phyloP scores from a whole-genome alignment of 2,113 vertebrate genomes.

The Cnemophilus loriae region DNA sequence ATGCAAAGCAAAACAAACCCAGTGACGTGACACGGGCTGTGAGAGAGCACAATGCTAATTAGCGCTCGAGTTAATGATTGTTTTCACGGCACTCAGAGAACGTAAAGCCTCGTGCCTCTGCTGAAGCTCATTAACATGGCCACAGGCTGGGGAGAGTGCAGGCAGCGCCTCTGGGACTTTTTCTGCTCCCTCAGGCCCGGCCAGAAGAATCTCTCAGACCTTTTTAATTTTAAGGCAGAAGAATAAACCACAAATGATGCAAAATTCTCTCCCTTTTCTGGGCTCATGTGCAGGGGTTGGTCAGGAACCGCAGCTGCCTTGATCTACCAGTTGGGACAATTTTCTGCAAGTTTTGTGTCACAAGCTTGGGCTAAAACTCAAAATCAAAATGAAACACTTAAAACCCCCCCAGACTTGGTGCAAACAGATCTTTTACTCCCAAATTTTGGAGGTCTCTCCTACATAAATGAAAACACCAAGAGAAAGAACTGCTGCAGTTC shows the following conservation, averaged over 20 bases:
- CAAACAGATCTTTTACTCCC: neutral
- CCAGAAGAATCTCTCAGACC: neutral
- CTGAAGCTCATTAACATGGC: neutral
- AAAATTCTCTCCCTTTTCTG: neutral
- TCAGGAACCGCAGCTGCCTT: neutral
- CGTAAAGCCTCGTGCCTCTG: neutral
- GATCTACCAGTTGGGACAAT: neutral
- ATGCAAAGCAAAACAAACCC: neutral
- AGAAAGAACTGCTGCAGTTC: neutral
- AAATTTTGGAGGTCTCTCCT: neutral
- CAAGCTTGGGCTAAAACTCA: neutral
- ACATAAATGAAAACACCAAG: neutral
- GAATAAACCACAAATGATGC: neutral
- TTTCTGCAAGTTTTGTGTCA: neutral
- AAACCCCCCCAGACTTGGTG: neutral
- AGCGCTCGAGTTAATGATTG: neutral
- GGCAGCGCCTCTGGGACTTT: neutral
- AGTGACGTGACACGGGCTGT: neutral
- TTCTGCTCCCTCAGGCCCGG: neutral
- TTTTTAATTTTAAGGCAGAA: neutral
- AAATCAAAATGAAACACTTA: neutral
- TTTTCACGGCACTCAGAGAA: neutral
- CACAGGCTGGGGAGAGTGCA: neutral
- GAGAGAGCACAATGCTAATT: neutral
- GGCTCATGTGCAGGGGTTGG: fast-evolving